These are phyloP conservation scores for Piaya cayana DNA, from an alignment of 2,113 vertebrate species.

Conservation along the genomic window DNA sequence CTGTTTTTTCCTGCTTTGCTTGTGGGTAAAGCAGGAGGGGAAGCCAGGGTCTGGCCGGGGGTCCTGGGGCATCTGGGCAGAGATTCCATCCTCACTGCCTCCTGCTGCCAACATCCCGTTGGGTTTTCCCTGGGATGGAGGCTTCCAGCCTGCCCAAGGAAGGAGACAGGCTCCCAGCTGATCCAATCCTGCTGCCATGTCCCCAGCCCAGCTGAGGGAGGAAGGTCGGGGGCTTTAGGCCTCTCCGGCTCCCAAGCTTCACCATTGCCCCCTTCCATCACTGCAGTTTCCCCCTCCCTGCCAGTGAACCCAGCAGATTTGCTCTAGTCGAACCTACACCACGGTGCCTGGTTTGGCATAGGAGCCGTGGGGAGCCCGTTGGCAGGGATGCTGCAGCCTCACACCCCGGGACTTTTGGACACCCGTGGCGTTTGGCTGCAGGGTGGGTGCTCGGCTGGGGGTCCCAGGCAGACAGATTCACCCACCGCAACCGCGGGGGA, in stretches of 20 bases:
- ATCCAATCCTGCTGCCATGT: neutral
- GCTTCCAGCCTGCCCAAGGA: neutral
- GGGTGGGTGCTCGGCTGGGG: neutral
- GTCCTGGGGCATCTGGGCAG: neutral
- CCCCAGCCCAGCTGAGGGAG: neutral
- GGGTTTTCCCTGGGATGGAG: neutral
- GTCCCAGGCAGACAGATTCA: neutral
- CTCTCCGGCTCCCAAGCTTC: neutral
- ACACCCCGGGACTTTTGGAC: neutral
- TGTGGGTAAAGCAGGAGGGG: neutral
- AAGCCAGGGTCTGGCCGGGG: neutral
- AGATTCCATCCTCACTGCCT: neutral
- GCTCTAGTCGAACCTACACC: neutral
- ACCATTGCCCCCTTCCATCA: neutral
- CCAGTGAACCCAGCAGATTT: neutral
- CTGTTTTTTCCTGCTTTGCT: constrained; percentile 63
- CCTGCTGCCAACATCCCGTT: neutral
- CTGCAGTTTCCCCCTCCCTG: neutral
- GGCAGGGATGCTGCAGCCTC: neutral
- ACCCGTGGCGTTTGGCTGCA: neutral
- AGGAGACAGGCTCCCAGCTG: neutral
- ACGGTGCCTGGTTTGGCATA: rapidly evolving
- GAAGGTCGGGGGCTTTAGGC: neutral
- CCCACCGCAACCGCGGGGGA: rapidly evolving
- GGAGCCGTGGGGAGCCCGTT: neutral